These are phyloP conservation scores for Penaeus indicus DNA, from an alignment of 1,140 invertebrate genomes.

Conservation along the genomic window DNA sequence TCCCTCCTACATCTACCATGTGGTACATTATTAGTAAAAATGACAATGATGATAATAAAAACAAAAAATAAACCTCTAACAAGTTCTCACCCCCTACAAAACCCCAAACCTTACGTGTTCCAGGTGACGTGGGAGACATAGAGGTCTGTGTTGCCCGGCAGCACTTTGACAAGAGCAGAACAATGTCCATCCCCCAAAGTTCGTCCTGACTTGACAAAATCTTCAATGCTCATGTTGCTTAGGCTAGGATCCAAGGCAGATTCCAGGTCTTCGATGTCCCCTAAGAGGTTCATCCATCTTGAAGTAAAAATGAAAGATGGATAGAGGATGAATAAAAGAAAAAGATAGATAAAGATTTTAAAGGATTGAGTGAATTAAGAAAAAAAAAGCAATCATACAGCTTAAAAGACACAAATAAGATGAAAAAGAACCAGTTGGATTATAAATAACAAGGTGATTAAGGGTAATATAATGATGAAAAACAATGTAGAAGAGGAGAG, in stretches of 20 bases:
- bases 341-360: not conserved
- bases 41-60: not conserved
- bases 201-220: constrained; percentile 49
- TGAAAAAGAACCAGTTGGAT: too few species aligned
- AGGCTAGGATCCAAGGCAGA: constrained; percentile 69
- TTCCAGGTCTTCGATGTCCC: constrained; percentile 84
- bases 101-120: constrained; percentile 72
- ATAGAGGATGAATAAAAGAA: not conserved
- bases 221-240: constrained; percentile 63
- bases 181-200: constrained; percentile 72
- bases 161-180: constrained; percentile 77
- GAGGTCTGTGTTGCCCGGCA: constrained; percentile 74
- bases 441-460: too few species aligned
- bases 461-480: too few species aligned
- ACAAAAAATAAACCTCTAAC: not conserved
- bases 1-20: too few species aligned
- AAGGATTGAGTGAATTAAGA: not conserved
- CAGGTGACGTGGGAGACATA: constrained; percentile 80
- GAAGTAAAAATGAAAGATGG: constrained; percentile 36
- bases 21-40: too few species aligned
- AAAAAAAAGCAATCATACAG: not conserved
- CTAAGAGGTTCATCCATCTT: constrained; percentile 80
- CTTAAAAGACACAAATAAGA: too few species aligned
- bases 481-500: too few species aligned
- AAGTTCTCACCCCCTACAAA: not conserved